A percentile compares a stretch with the other conserved stretches of the same genome.
Evolutionary conservation across 2,797 vertebrate genomes (phyloP).

Genomic region (Mus minutoides): DNA sequence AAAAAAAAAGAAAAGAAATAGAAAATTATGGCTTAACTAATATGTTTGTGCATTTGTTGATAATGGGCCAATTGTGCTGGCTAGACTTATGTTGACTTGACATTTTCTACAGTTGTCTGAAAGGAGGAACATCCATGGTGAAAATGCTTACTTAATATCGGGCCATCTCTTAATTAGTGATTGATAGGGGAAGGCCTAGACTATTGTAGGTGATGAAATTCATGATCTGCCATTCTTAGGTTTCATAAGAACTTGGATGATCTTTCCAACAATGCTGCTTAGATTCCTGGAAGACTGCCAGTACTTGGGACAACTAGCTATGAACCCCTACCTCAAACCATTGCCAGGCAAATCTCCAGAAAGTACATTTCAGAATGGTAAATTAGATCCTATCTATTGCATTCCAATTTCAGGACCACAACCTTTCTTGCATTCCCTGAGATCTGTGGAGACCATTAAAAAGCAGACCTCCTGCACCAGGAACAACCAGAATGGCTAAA

Average conservation of each 20-base stretch:
- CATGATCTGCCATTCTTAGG: too few species aligned
- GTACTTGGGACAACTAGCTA: neutral
- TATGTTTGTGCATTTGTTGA: neutral
- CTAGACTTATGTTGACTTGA: neutral
- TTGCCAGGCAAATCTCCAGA: neutral
- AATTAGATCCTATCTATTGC: neutral
- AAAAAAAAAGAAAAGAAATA: neutral
- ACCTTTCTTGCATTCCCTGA: neutral
- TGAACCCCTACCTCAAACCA: neutral
- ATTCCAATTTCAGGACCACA: neutral
- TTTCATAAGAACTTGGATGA: neutral
- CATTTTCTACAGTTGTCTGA: neutral
- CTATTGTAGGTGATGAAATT: neutral
- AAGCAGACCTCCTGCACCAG: neutral
- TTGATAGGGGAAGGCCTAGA: neutral
- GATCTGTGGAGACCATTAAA: neutral
- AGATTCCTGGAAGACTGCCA: neutral
- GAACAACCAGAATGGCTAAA: neutral
- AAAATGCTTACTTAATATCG: neutral
- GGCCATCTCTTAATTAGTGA: neutral
- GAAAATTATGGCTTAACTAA: neutral
- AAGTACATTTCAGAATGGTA: neutral
- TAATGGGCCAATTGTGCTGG: neutral
- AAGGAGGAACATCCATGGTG: neutral
- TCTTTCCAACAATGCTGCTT: neutral